Evolutionary conservation across 2,888 invertebrate species (phyloP), one percentile per base, ranked within the genome.

Genomic region (Clistopyga incitator): DNA sequence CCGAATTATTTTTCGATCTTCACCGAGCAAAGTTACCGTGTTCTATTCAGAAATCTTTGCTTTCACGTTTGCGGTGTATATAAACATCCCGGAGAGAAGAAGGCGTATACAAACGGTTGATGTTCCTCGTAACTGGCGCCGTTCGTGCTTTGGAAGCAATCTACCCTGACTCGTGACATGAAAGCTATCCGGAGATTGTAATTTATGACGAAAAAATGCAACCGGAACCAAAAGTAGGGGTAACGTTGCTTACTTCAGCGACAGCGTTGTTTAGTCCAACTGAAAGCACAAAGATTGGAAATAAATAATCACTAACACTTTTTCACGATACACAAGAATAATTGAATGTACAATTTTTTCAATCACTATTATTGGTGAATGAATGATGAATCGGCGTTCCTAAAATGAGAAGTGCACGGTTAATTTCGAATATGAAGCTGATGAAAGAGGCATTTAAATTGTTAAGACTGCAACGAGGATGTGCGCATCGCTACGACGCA

Each of bases 171-270:
- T 34, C 47, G 29, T 82, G 85, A 86, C 84, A 82, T 29, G 80
- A 68, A 77, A 79, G 80, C 65, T 83, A 87, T 82, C 82, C 61
- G 67, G 81, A 81, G 87, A 87, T 89, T 86, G 89, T 88, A 88
- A 89, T 88, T 88, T 88, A 88, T 88, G 88, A 82, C 84, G 77
- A 87, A 85, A 82, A 77, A 75, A 88, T 45, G 18, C 59, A 87
- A 82, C 87, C 87, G 85, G 84, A 83, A 78, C 84, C 81, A 81
- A 64, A 72, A 45, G 50, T 68, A 18, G 34, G 50, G 42, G 20
- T 65, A 13, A 6, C 10, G 42, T 23, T 42, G 42, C 6, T 65
- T 23, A 20, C 0, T 10, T 8, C 18, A 2, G 25, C 6, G 42
- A 45, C 25, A 56, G 25, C 25, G 59, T 29, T 29, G 25, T 59